phyloP scores from a whole-genome alignment of 1,140 invertebrate species.

The Harlomillsia oculata region DNA sequence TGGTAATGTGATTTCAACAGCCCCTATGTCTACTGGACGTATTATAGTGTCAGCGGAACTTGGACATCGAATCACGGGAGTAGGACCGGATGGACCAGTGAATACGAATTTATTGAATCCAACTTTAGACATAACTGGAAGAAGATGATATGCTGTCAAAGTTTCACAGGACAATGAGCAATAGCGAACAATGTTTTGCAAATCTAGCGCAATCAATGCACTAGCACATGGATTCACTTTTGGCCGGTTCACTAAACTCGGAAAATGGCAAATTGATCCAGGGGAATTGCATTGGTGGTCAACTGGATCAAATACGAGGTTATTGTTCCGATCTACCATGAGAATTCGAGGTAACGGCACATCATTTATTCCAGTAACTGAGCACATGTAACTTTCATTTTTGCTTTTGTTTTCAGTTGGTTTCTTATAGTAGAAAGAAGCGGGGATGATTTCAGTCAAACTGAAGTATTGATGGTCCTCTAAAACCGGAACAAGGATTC shows the following conservation, averaged over 20 bases:
- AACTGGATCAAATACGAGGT: too few species aligned
- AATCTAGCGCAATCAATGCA: not conserved
- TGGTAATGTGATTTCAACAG: not conserved
- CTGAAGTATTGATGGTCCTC: not conserved
- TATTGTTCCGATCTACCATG: not conserved
- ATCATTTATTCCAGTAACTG: not conserved
- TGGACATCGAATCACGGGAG: not conserved
- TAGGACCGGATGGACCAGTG: not conserved
- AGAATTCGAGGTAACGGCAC: not conserved
- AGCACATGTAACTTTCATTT: not conserved
- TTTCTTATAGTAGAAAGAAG: not conserved
- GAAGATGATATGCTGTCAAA: not conserved
- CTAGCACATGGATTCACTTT: conserved; percentile 10
- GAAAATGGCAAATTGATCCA: not conserved
- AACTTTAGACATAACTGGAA: not conserved
- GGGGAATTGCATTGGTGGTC: too few species aligned
- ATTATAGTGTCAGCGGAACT: not conserved
- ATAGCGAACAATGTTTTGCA: not conserved
- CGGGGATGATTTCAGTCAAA: not conserved
- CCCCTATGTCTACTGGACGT: not conserved
- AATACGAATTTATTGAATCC: not conserved
- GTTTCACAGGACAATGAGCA: conserved; percentile 2
- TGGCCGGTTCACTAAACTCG: not conserved
- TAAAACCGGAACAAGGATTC: conserved; percentile 1
- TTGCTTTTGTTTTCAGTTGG: not conserved